phyloP scores from a whole-genome alignment of 1,140 invertebrate species.

The Copidosoma floridanum region DNA sequence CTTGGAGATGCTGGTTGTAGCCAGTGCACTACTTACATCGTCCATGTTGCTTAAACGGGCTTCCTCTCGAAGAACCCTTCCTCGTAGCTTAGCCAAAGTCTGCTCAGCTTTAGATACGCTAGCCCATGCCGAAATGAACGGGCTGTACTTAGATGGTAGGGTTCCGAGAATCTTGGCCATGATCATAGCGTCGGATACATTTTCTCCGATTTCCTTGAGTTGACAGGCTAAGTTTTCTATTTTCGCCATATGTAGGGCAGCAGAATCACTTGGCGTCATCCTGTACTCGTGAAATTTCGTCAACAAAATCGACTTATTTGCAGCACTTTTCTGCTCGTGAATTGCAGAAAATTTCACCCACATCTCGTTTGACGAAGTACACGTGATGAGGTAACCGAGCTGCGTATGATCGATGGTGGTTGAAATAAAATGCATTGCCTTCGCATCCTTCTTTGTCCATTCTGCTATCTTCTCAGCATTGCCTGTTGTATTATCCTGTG shows the following conservation, averaged over 20 bases:
- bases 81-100: conserved; percentile 19
- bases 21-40: background rate
- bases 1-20: too few species aligned
- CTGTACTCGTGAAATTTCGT: background rate
- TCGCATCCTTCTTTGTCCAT: too few species aligned
- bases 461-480: background rate
- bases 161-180: conserved; percentile 27
- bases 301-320: background rate
- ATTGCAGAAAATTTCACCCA: background rate
- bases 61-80: conserved; percentile 6
- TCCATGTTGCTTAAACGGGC: background rate
- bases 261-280: background rate
- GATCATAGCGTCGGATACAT: conserved; percentile 18
- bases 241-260: background rate
- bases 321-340: background rate
- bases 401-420: background rate
- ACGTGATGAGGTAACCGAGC: background rate
- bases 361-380: background rate
- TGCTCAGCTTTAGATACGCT: conserved; percentile 23
- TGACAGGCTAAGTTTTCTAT: background rate
- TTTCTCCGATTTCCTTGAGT: conserved; percentile 19
- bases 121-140: conserved; percentile 25
- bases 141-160: conserved; percentile 13
- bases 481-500: background rate
- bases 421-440: background rate